Evolutionary conservation across 1,140 invertebrate species (phyloP).

Genomic region (Orius insidiosus): DNA sequence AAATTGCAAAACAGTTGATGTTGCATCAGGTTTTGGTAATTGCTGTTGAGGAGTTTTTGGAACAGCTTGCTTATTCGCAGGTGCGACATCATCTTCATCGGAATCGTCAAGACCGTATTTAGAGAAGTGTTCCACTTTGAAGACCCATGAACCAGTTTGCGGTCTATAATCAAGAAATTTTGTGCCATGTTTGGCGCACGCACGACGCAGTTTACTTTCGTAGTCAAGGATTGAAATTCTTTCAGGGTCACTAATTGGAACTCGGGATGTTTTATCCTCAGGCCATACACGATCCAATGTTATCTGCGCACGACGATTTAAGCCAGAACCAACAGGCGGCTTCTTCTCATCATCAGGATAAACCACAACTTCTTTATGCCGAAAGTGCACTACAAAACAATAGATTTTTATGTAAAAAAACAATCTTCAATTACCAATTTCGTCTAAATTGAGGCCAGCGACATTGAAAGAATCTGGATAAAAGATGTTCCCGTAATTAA

Average conservation of each 20-base stretch:
- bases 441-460: conserved; percentile 74
- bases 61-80: no score
- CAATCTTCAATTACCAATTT: conserved; percentile 30
- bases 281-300: conserved; percentile 93
- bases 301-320: conserved; percentile 84
- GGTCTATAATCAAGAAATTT: conserved; percentile 89
- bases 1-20: not conserved
- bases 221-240: conserved; percentile 69
- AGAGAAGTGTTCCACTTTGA: conserved; percentile 88
- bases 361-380: conserved; percentile 52
- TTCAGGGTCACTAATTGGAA: conserved; percentile 64
- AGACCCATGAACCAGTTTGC: conserved; percentile 91
- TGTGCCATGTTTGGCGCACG: conserved; percentile 70
- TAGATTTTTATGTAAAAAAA: no score
- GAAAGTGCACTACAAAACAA: conserved; percentile 38
- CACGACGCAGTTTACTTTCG: conserved; percentile 63
- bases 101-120: conserved; percentile 87
- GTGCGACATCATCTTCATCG: conserved; percentile 60
- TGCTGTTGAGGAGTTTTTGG: not conserved
- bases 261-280: conserved; percentile 61
- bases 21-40: not conserved
- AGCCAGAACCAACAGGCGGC: conserved; percentile 61
- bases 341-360: conserved; percentile 41
- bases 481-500: conserved; percentile 82
- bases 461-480: conserved; percentile 78